phyloP scores from a whole-genome alignment of 2,113 vertebrate genomes.

The Prolemur simus region DNA sequence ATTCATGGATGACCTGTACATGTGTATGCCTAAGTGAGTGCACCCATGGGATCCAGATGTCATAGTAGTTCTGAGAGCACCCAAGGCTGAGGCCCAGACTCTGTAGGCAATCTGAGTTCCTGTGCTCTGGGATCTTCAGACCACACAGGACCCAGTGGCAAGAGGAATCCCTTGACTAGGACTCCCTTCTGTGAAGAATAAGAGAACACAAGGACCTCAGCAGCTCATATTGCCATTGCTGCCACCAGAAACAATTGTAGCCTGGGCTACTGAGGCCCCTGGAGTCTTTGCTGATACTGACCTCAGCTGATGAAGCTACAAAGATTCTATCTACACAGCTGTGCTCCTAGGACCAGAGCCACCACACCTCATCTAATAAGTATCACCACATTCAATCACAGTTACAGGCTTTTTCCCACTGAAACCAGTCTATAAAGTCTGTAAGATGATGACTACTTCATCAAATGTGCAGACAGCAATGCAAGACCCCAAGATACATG shows the following conservation, averaged over 20 bases:
- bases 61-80: neutral
- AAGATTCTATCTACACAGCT: neutral
- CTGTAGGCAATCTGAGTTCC: neutral
- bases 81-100: neutral
- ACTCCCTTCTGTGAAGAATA: neutral
- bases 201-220: fast-evolving
- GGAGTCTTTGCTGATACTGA: too few species aligned
- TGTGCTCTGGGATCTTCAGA: neutral
- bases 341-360: too few species aligned
- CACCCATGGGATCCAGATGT: neutral
- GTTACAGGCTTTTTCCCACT: neutral
- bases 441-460: neutral
- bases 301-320: neutral
- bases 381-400: neutral
- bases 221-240: neutral
- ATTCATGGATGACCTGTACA: too few species aligned
- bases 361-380: too few species aligned
- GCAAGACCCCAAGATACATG: neutral
- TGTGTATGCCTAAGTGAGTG: neutral
- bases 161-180: neutral
- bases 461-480: neutral
- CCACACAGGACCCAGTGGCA: neutral
- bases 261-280: too few species aligned
- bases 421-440: neutral
- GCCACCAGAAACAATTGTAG: neutral